phyloP scores from a whole-genome alignment of 2,888 invertebrate species.

The Macropis europaea region DNA sequence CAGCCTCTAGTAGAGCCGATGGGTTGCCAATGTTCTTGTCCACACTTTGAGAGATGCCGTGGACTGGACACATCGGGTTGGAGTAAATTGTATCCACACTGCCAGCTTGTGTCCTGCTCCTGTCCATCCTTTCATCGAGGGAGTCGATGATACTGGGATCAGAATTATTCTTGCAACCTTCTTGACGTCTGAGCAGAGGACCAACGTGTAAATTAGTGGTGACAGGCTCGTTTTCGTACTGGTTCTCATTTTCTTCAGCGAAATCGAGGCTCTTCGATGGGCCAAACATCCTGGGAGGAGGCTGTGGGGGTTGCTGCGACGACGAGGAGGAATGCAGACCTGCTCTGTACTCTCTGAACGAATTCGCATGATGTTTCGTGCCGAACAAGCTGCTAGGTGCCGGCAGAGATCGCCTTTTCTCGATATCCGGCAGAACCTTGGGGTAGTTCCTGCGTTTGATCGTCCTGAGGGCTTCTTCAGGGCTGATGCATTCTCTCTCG shows the following conservation, averaged over 20 bases:
- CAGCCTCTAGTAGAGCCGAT: constrained; percentile 34
- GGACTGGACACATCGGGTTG: constrained; percentile 69
- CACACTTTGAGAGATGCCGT: constrained; percentile 61
- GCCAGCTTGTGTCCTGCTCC: constrained; percentile 26
- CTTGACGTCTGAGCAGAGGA: constrained; percentile 70
- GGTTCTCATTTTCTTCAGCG: constrained; percentile 71
- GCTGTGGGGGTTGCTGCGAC: constrained; percentile 80
- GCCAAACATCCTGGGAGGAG: constrained; percentile 86
- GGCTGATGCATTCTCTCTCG: constrained; percentile 80
- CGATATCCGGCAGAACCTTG: constrained; percentile 91
- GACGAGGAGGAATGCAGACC: constrained; percentile 41
- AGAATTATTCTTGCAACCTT: constrained; percentile 67
- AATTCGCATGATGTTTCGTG: constrained; percentile 65
- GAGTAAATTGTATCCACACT: constrained; percentile 60
- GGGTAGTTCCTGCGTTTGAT: constrained; percentile 91
- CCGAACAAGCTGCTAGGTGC: constrained; percentile 68
- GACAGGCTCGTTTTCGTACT: constrained; percentile 64
- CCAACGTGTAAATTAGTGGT: constrained; percentile 76
- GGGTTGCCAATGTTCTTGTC: constrained; percentile 65
- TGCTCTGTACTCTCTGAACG: constrained; percentile 64
- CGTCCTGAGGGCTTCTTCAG: constrained; percentile 87
- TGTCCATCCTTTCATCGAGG: constrained; percentile 55
- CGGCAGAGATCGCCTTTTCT: constrained; percentile 76
- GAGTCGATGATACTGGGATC: constrained; percentile 71
- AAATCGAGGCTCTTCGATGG: constrained; percentile 70